phyloP scores from a whole-genome alignment of 1,140 invertebrate genomes.

The Teleopsis dalmanni region DNA sequence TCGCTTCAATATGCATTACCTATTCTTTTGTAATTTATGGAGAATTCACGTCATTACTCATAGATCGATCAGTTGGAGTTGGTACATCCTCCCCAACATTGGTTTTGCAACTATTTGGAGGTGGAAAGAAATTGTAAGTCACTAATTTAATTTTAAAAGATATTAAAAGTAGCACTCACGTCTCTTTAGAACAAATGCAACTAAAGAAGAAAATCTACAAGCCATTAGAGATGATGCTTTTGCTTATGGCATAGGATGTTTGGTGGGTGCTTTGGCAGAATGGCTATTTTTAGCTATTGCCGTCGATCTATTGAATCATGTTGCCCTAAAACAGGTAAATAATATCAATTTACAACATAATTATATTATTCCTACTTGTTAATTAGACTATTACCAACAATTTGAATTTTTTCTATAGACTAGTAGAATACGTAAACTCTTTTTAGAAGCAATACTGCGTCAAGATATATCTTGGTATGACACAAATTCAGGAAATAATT shows the following conservation, averaged over 20 bases:
- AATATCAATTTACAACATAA: too few relatives aligned
- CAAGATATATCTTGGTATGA: constrained; percentile 93
- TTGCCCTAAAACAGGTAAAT: constrained; percentile 51
- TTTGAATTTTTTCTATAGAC: too few relatives aligned
- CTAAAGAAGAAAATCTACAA: constrained; percentile 48
- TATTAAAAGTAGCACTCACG: neutral
- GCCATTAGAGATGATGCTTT: constrained; percentile 57
- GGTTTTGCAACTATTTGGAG: constrained; percentile 54
- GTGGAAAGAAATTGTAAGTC: constrained; percentile 45
- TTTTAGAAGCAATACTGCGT: constrained; percentile 66
- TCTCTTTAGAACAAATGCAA: constrained; percentile 46
- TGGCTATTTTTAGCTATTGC: constrained; percentile 56
- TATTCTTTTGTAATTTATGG: constrained; percentile 58
- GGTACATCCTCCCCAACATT: constrained; percentile 50
- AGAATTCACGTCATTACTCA: constrained; percentile 59
- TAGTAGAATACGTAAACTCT: constrained; percentile 63
- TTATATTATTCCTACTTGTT: too few relatives aligned
- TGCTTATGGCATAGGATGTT: constrained; percentile 55
- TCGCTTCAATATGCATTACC: constrained; percentile 48
- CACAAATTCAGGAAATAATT: constrained; percentile 74
- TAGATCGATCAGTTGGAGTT: constrained; percentile 52
- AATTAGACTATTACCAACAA: too few relatives aligned
- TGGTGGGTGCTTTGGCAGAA: constrained; percentile 51
- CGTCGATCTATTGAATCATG: constrained; percentile 58
- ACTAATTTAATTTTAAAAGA: neutral